Evolutionary conservation across 2,113 vertebrate genomes (phyloP).

Genomic region (Macquaria ambigua): DNA sequence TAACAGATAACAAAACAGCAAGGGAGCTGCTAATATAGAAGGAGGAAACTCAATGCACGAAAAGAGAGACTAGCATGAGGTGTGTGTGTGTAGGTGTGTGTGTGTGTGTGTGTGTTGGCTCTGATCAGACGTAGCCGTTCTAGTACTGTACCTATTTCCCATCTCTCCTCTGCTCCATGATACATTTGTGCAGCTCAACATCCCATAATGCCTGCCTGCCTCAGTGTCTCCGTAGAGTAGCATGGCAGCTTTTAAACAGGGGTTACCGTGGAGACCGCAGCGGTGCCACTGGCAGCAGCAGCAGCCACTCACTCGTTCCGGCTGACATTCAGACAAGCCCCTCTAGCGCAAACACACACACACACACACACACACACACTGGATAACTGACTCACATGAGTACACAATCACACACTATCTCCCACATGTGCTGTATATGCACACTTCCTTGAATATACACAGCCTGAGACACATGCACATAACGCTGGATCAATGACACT

Average conservation of each 20-base stretch:
- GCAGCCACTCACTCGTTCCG: constrained; percentile 46
- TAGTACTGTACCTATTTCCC: neutral
- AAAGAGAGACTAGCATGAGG: neutral
- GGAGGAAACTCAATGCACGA: neutral
- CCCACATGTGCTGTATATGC: constrained; percentile 19
- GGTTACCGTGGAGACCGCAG: constrained; percentile 67
- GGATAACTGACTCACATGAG: neutral
- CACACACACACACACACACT: constrained; percentile 10
- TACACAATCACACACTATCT: constrained; percentile 12
- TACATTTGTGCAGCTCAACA: constrained; percentile 15
- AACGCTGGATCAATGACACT: constrained; percentile 42
- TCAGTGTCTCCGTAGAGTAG: constrained; percentile 28
- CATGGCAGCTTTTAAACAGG: constrained; percentile 43
- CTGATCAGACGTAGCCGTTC: neutral
- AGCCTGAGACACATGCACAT: constrained; percentile 34
- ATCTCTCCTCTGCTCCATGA: neutral
- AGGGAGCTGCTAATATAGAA: neutral
- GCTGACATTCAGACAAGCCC: constrained; percentile 64
- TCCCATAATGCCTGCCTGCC: constrained; percentile 38
- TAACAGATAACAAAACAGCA: neutral
- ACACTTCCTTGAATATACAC: constrained; percentile 21
- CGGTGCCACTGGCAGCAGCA: constrained; percentile 25
- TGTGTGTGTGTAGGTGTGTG: neutral
- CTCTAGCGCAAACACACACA: constrained; percentile 8
- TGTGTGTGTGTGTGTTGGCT: neutral